A percentile compares a stretch with the other conserved stretches of the same genome.
phyloP scores from a whole-genome alignment of 2,113 vertebrate species.

The Oncorhynchus gorbuscha region DNA sequence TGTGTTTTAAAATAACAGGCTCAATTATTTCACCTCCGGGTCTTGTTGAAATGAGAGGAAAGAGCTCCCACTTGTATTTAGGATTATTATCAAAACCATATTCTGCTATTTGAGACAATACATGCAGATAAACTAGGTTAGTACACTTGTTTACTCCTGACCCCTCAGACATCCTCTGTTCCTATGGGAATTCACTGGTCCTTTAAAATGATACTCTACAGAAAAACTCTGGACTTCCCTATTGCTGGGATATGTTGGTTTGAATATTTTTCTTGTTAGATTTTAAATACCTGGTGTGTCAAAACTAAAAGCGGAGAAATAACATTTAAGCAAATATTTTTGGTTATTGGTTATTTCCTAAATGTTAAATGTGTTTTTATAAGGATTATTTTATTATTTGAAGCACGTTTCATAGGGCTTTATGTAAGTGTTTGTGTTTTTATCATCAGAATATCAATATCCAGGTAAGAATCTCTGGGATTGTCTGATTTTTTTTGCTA shows the following conservation, averaged over 20 bases:
- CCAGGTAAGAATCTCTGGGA: background rate
- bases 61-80: constrained; percentile 3
- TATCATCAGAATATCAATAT: background rate
- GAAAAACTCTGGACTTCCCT: background rate
- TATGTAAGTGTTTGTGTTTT: too few relatives aligned
- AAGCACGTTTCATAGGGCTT: background rate
- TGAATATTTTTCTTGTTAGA: too few relatives aligned
- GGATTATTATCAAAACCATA: constrained; percentile 9
- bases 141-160: background rate
- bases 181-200: too few relatives aligned
- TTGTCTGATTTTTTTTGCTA: background rate
- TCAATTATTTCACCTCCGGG: constrained; percentile 22
- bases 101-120: constrained; percentile 7
- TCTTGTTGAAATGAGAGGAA: constrained; percentile 1
- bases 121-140: background rate
- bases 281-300: background rate
- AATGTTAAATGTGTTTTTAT: constrained; percentile 2
- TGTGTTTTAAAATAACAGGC: constrained; percentile 11
- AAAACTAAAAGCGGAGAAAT: background rate
- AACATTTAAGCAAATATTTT: constrained; percentile 18
- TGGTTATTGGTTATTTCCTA: constrained; percentile 22
- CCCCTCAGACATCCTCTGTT: background rate
- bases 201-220: too few relatives aligned
- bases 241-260: background rate
- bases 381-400: constrained; percentile 23